Base-by-base conservation (phyloP, 2,888 invertebrate species). In the Drosophila flavopinicola region DNA sequence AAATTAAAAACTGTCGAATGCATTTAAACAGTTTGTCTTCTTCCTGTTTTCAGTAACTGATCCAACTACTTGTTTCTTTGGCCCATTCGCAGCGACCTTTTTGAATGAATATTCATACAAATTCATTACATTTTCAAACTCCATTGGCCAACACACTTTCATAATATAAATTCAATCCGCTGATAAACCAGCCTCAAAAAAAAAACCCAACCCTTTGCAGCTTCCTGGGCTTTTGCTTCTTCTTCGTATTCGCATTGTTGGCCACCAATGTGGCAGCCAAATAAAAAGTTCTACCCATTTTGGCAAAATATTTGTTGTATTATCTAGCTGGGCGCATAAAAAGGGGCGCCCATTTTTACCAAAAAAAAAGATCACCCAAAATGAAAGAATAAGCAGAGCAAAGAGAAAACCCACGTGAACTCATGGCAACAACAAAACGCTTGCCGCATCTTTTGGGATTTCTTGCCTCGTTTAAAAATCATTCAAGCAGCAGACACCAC, bases 381-480 rank as follows among this genome's bases (percentile, higher is more conserved):
- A 27, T 20, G 45, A 24, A 38, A 57, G 57, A 54, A 52, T 48
- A 42, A 30, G 33, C 27, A 24, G 33, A 23, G 73, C 42, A 48
- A 23, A 44, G 60, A 39, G 57, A 54, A 57, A 60, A 57, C 75
- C 87, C 84, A 87, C 76, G 65, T 79, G 84, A 82, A 69, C 82
- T 51, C 78, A 66, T 69, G 80, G 85, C 77, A 86, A 67, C 82
- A 75, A 85, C 69, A 72, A 87, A 86, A 69, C 63, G 84, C 57
- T 87, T 79, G 85, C 72, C 85, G 85, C 84, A 84, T 87, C 88
- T 88, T 87, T 87, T 68, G 88, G 88, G 87, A 86, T 87, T 88
- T 87, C 88, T 88, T 82, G 88, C 85, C 83, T 85, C 83, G 87
- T 83, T 88, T 88, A 87, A 88, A 87, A 88, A 88, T 85, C 88